phyloP scores from a whole-genome alignment of 2,888 invertebrate species.

The Caenorhabditis sulstoni region DNA sequence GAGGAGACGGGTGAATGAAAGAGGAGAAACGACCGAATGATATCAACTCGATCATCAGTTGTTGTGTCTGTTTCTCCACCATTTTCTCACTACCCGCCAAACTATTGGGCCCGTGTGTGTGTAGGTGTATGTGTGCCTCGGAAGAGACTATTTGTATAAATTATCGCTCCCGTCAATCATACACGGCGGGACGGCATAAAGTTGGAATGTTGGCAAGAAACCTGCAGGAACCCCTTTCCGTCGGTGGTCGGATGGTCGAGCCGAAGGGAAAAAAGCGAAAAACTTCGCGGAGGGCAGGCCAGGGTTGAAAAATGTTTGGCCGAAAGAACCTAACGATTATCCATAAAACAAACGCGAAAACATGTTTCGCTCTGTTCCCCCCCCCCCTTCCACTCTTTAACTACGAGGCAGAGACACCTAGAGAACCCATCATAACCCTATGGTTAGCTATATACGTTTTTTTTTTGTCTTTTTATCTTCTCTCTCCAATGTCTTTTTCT shows the following conservation, averaged over 20 bases:
- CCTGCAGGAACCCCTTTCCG: neutral
- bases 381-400: no score
- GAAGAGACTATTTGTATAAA: slow-evolving; percentile 23
- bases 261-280: neutral
- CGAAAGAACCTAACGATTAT: slow-evolving; percentile 39
- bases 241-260: neutral
- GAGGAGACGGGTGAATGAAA: neutral
- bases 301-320: slow-evolving; percentile 18
- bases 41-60: slow-evolving; percentile 53
- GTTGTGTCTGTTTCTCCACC: slow-evolving; percentile 15
- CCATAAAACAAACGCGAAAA: slow-evolving; percentile 54
- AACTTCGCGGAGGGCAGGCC: slow-evolving; percentile 12
- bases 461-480: no score
- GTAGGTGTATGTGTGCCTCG: neutral
- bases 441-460: no score
- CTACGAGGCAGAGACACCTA: neutral
- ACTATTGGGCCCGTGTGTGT: neutral
- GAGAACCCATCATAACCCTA: no score
- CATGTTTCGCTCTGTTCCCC: slow-evolving; percentile 21
- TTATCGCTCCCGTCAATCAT: slow-evolving; percentile 19
- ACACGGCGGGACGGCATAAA: neutral
- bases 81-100: neutral
- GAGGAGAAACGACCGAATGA: slow-evolving; percentile 9
- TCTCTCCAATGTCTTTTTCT: no score
- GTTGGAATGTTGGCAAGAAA: neutral